These are phyloP conservation scores for Syngnathoides biaculeatus DNA, from an alignment of 2,113 vertebrate genomes.

Conservation along the genomic window DNA sequence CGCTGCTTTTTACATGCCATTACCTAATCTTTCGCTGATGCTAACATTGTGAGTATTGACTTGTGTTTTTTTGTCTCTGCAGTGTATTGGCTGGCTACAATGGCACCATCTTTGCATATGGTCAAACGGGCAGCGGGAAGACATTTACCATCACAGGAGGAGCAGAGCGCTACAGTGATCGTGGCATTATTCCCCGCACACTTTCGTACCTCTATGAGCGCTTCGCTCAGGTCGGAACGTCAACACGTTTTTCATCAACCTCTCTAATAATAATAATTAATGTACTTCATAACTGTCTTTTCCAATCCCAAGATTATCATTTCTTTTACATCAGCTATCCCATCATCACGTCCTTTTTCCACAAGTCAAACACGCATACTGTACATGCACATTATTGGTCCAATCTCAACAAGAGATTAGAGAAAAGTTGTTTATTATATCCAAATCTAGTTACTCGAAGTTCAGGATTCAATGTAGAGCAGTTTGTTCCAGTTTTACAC, in stretches of 20 bases:
- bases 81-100: constrained; percentile 92
- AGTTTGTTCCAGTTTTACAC: neutral
- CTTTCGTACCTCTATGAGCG: constrained; percentile 85
- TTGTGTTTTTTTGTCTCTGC: constrained; percentile 6
- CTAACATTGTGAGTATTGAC: neutral
- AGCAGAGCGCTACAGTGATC: constrained; percentile 83
- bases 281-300: neutral
- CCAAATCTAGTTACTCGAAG: too few relatives aligned
- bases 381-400: neutral
- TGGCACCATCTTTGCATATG: constrained; percentile 94
- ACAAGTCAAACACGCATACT: neutral
- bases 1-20: constrained; percentile 4
- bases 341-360: neutral
- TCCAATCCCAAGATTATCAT: too few relatives aligned
- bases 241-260: neutral
- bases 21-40: neutral
- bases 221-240: constrained; percentile 68
- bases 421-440: neutral
- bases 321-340: neutral
- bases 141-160: constrained; percentile 97
- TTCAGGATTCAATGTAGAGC: neutral
- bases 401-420: neutral
- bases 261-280: neutral
- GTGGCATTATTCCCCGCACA: constrained; percentile 91
- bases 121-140: constrained; percentile 96